A percentile compares a stretch with the other conserved stretches of the same genome.
Conservation (phyloP, 1,140 invertebrate genomes). For the Drosophila nigromelanica region DNA sequence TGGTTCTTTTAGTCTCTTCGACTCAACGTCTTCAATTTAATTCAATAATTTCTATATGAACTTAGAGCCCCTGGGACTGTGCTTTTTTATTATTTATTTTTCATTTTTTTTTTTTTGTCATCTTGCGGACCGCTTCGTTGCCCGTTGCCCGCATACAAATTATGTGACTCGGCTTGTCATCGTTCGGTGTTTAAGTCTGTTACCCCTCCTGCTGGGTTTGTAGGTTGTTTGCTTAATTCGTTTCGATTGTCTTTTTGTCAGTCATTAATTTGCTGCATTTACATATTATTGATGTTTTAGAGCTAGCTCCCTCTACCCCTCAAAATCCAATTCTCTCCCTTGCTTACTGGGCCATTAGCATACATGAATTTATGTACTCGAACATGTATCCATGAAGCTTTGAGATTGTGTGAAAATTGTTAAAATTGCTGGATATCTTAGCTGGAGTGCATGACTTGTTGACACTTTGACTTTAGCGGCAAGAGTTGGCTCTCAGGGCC, state of each 20-base stretch:
- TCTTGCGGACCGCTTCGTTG: conserved; percentile 47
- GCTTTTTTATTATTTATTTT: conserved; percentile 41
- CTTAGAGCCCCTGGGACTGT: conserved; percentile 35
- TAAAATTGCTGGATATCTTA: conserved; percentile 1
- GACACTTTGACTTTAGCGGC: conserved; percentile 40
- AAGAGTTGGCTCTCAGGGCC: conserved; percentile 5
- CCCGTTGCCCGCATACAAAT: conserved; percentile 68
- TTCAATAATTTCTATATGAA: conserved; percentile 70
- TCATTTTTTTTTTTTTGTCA: conserved; percentile 51
- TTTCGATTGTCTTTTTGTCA: conserved; percentile 83
- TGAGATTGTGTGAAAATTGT: conserved; percentile 65
- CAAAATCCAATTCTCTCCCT: neutral
- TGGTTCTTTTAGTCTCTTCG: conserved; percentile 34
- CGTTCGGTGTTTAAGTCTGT: conserved; percentile 11
- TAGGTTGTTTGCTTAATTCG: conserved; percentile 77
- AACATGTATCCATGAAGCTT: conserved; percentile 5
- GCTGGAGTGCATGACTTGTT: conserved; percentile 52
- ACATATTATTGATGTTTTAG: conserved; percentile 78
- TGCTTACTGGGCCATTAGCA: conserved; percentile 55
- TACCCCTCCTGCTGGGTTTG: conserved; percentile 55
- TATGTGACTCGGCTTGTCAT: conserved; percentile 41
- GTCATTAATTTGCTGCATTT: conserved; percentile 82
- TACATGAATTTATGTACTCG: conserved; percentile 36
- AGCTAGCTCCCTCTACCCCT: neutral
- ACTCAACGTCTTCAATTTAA: conserved; percentile 61